Conservation (phyloP, 2,888 invertebrate species). For the Resseliella maxima region DNA sequence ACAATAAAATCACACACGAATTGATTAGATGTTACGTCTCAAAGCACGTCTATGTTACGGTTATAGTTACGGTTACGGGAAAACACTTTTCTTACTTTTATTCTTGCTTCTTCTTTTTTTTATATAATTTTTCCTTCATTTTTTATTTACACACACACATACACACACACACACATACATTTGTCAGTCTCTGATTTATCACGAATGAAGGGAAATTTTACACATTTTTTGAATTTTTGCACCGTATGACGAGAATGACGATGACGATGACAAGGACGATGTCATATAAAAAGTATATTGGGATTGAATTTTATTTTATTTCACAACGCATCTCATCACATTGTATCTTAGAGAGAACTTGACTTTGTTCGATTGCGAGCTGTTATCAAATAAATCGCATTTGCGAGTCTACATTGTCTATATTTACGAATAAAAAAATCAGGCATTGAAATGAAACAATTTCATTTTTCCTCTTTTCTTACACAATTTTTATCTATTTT, state of each 20-base stretch:
- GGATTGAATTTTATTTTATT: background rate
- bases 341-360: background rate
- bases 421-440: background rate
- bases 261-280: background rate
- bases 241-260: background rate
- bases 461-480: background rate
- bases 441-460: too few species aligned
- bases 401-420: background rate
- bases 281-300: background rate
- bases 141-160: background rate
- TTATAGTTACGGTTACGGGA: background rate
- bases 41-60: background rate
- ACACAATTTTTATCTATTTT: background rate
- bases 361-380: slow-evolving; percentile 20
- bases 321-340: background rate
- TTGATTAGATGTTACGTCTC: background rate
- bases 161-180: background rate
- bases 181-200: background rate
- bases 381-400: slow-evolving; percentile 16
- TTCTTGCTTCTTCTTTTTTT: background rate
- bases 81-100: background rate
- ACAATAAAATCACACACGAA: background rate
- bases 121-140: background rate
- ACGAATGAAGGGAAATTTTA: background rate
- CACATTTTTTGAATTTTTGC: background rate